Percentiles rank a stretch among this genome's conserved stretches.
Evolutionary conservation across 1,140 invertebrate species (phyloP).

Genomic region (Tetraneura akinire): DNA sequence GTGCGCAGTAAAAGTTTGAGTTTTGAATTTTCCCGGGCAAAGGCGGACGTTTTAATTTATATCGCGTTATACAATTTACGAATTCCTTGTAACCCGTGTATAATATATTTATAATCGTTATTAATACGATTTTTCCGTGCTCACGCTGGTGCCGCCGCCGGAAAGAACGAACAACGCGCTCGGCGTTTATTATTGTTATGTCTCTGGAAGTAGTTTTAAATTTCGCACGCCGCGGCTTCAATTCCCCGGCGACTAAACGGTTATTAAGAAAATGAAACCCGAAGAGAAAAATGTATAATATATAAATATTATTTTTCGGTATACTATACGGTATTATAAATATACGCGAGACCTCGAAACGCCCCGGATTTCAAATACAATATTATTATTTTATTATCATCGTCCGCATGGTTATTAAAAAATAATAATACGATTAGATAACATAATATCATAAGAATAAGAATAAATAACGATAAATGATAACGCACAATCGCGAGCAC

Average conservation of each 20-base stretch:
- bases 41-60: slow-evolving; percentile 45
- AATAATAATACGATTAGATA: background rate
- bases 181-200: slow-evolving; percentile 44
- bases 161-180: background rate
- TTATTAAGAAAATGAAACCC: slow-evolving; percentile 50
- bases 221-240: background rate
- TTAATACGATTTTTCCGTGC: slow-evolving; percentile 32
- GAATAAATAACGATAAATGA: too few species aligned
- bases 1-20: too few species aligned
- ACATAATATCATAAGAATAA: slow-evolving; percentile 1
- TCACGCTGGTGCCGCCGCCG: background rate
- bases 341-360: background rate
- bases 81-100: background rate
- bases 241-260: slow-evolving; percentile 45
- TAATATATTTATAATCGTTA: background rate
- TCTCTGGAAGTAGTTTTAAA: slow-evolving; percentile 35
- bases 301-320: slow-evolving; percentile 3
- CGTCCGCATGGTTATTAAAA: background rate
- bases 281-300: slow-evolving; percentile 38
- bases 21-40: background rate
- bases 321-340: background rate
- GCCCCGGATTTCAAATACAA: too few species aligned
- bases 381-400: background rate
- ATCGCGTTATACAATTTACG: slow-evolving; percentile 4
- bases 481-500: too few species aligned